Evolutionary conservation across 2,888 invertebrate species (phyloP).

Genomic region (Cheiracanthium punctorium): DNA sequence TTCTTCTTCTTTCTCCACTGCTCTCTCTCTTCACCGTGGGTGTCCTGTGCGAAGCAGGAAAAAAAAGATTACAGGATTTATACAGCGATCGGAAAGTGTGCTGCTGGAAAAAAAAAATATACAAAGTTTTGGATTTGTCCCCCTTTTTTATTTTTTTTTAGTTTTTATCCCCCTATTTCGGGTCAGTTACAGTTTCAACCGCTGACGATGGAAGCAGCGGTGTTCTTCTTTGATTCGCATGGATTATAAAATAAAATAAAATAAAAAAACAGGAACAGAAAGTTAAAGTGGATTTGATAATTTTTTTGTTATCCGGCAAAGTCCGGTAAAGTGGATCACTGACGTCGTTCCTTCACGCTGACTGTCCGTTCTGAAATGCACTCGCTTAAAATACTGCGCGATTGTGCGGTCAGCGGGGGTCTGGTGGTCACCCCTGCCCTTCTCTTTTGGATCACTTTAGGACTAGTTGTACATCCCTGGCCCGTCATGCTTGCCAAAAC

Average conservation of each 20-base stretch:
- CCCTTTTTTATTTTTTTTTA: not conserved
- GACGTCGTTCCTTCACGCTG: slow-evolving; percentile 2
- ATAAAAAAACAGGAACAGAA: no score
- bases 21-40: not conserved
- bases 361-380: slow-evolving; percentile 27
- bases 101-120: slow-evolving; percentile 9
- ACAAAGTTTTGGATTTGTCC: slow-evolving; percentile 16
- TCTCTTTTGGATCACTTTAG: slow-evolving; percentile 55
- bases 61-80: not conserved
- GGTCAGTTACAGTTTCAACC: no score
- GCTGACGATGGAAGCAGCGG: no score
- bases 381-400: slow-evolving; percentile 28
- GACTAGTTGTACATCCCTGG: slow-evolving; percentile 49
- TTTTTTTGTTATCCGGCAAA: not conserved
- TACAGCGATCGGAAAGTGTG: no score
- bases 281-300: slow-evolving; percentile 12
- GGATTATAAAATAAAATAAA: slow-evolving; percentile 34
- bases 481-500: slow-evolving; percentile 39
- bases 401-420: slow-evolving; percentile 25
- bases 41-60: slow-evolving; percentile 22
- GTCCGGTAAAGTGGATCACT: no score
- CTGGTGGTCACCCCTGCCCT: slow-evolving; percentile 25
- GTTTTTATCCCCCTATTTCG: slow-evolving; percentile 12
- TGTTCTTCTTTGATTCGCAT: slow-evolving; percentile 27
- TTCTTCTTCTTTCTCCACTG: no score